A percentile compares a stretch with the other conserved stretches of the same genome.
phyloP scores from a whole-genome alignment of 2,113 vertebrate species.

The Pungitius pungitius region DNA sequence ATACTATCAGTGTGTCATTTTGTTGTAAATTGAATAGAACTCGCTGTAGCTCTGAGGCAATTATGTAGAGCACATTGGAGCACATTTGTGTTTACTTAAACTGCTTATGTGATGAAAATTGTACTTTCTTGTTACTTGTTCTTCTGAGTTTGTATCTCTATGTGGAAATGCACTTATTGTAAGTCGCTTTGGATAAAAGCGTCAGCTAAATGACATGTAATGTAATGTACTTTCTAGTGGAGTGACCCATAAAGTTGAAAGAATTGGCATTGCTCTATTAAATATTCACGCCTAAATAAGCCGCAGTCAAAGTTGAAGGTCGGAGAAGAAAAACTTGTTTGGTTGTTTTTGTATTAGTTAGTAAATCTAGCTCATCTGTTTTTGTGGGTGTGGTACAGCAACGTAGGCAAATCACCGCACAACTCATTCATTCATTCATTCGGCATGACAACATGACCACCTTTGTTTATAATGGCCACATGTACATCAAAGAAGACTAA shows the following conservation, averaged over 20 bases:
- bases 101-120: too few species aligned
- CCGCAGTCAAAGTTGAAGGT: conserved; percentile 1
- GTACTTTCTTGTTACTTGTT: too few species aligned
- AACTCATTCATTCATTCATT: not conserved
- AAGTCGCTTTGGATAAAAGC: too few species aligned
- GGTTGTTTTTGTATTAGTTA: not conserved
- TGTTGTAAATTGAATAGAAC: not conserved
- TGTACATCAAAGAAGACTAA: conserved; percentile 1
- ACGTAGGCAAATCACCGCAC: not conserved
- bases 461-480: not conserved
- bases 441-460: too few species aligned
- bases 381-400: not conserved
- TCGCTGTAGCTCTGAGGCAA: not conserved
- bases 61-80: not conserved
- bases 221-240: not conserved
- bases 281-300: conserved; percentile 22
- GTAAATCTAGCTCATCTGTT: conserved; percentile 2
- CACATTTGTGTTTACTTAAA: not conserved
- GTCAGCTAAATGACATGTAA: too few species aligned
- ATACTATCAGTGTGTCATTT: not conserved
- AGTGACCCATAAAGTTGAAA: not conserved
- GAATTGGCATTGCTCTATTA: conserved; percentile 3
- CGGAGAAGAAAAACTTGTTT: not conserved
- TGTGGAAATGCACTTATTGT: too few species aligned
- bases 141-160: too few species aligned